Base-by-base conservation (phyloP, 2,113 vertebrate genomes). In the Anhinga rufa region DNA sequence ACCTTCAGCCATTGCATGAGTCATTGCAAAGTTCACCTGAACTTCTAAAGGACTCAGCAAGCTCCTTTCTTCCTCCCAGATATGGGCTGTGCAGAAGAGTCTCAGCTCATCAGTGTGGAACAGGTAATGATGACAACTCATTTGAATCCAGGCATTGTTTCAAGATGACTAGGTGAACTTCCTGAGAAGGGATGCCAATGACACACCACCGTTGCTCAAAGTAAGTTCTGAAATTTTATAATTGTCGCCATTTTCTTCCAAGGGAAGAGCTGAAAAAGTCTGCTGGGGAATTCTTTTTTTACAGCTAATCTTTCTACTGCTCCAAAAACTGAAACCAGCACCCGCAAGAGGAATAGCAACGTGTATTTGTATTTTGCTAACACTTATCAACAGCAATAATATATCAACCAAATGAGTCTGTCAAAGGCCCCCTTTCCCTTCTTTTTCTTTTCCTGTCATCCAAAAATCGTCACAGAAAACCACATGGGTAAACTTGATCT, bases 161-260 rank as follows among this genome's bases (percentile, higher is more conserved):
- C 91, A 66, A 80, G 40, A 76, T 7, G 62, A 49, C 18, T 49
- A 31, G 61, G 26, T 69, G 79, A 92, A 48, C 31, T 51, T 92
- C 44, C 55, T 46, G 55, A 85, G 64, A 44, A 92, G 20, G 66
- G 62, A 28, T 51, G 92, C 84, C 86, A 96, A 65, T 24, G 55
- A 93, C n/a, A 90, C 71, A 62, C 38, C 62, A 34, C 51, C 60
- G 66, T 46, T 91, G 54, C 78, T 86, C 95, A 85, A 86, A 97
- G 90, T 88, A 82, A 88, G 36, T 84, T 71, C 58, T 82, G 79
- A 78, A 88, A 93, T 85, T 57, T 86, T 88, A 11, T 52, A 92
- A 94, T 38, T 81, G 87, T 68, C 20, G 12, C 66, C 80, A 55
- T 92, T 96, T 95, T 83, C 90, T 97, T 95, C 90, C 61, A 69